Conservation (phyloP, 1,140 invertebrate genomes). For the Cataglyphis hispanica region DNA sequence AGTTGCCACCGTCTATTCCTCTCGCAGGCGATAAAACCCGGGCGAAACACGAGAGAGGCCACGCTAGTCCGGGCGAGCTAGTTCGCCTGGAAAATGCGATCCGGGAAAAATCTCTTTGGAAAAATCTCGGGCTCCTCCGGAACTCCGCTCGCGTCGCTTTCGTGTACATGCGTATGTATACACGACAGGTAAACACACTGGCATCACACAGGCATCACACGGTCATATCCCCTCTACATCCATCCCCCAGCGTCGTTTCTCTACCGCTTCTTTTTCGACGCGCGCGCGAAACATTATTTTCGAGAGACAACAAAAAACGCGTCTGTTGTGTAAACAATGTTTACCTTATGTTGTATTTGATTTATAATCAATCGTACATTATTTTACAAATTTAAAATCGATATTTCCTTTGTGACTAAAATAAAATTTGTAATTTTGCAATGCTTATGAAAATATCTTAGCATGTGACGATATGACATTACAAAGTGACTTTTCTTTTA, state of each 20-base stretch:
- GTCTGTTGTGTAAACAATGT: neutral
- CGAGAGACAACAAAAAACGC: neutral
- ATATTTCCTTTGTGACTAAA: neutral
- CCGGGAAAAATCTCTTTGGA: constrained; percentile 66
- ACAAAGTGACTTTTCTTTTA: neutral
- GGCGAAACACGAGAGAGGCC: constrained; percentile 69
- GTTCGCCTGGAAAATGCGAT: constrained; percentile 70
- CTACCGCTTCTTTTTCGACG: constrained; percentile 1
- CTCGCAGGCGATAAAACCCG: constrained; percentile 70
- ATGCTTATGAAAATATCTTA: neutral
- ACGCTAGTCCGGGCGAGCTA: constrained; percentile 41
- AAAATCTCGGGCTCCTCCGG: constrained; percentile 55
- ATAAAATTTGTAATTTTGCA: neutral
- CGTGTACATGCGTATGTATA: neutral
- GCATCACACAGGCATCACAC: too few species aligned
- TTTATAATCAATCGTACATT: neutral
- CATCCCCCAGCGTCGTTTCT: neutral
- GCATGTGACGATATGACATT: neutral
- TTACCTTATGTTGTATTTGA: neutral
- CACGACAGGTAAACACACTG: neutral
- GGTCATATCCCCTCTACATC: neutral
- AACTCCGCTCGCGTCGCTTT: constrained; percentile 43
- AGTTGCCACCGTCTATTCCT: neutral
- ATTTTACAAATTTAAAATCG: neutral
- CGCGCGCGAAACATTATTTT: constrained; percentile 40